phyloP scores from a whole-genome alignment of 2,888 invertebrate species.

The Rhyacophila evoluta region DNA sequence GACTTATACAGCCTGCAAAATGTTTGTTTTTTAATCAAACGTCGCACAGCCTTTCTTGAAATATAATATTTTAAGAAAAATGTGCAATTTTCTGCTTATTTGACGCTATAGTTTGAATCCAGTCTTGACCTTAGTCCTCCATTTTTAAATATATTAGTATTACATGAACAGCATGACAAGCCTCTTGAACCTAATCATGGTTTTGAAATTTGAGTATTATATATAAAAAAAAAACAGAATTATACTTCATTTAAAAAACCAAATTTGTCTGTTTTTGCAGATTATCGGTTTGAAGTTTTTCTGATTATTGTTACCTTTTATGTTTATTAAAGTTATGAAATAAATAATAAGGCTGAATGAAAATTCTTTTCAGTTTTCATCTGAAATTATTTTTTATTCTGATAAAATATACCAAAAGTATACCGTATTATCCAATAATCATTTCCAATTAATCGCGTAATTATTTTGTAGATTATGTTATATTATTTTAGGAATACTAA shows the following conservation, averaged over 20 bases:
- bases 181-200: background rate
- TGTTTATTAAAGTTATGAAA: background rate
- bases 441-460: slow-evolving; percentile 5
- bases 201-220: slow-evolving; percentile 25
- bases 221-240: background rate
- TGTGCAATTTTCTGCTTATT: too few relatives aligned
- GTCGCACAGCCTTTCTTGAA: too few relatives aligned
- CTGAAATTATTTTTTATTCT: slow-evolving; percentile 14
- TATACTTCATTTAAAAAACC: background rate
- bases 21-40: too few relatives aligned
- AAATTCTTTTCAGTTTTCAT: slow-evolving; percentile 12
- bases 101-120: too few relatives aligned
- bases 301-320: slow-evolving; percentile 14
- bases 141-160: too few relatives aligned
- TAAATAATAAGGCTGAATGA: slow-evolving; percentile 2
- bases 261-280: background rate
- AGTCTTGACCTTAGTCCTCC: too few relatives aligned
- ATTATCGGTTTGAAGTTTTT: background rate
- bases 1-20: too few relatives aligned
- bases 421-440: background rate
- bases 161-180: too few relatives aligned
- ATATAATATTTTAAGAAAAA: too few relatives aligned
- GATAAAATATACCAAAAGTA: slow-evolving; percentile 11
- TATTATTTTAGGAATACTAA: background rate
- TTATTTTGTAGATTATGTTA: background rate